Conservation (phyloP, 2,888 invertebrate genomes). For the Zygothrica quintamaculata region DNA sequence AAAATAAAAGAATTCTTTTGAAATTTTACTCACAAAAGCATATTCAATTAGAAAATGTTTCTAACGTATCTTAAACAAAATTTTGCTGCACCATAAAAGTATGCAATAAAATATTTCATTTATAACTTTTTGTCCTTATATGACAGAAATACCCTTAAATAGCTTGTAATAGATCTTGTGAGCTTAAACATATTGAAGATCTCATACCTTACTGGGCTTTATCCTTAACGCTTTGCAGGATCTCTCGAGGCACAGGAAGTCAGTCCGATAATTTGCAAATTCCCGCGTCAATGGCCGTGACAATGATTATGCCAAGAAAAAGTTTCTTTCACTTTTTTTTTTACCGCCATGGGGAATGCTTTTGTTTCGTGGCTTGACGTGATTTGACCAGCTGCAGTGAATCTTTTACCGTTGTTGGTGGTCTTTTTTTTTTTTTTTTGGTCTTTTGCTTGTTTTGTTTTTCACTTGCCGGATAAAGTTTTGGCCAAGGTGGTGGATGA, state of each 20-base stretch:
- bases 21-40: too few relatives aligned
- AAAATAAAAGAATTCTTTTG: too few relatives aligned
- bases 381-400: slow-evolving; percentile 53
- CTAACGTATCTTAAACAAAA: too few relatives aligned
- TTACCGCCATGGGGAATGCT: slow-evolving; percentile 41
- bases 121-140: too few relatives aligned
- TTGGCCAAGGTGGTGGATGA: slow-evolving; percentile 58
- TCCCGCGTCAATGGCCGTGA: slow-evolving; percentile 74
- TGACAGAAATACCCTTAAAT: too few relatives aligned
- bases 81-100: too few relatives aligned
- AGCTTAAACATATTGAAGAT: too few relatives aligned
- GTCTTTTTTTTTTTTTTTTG: slow-evolving; percentile 30
- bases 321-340: too few relatives aligned
- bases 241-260: slow-evolving; percentile 13
- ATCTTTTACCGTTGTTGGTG: slow-evolving; percentile 14
- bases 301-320: slow-evolving; percentile 67
- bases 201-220: too few relatives aligned
- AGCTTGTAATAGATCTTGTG: too few relatives aligned
- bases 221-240: slow-evolving; percentile 17
- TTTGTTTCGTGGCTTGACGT: slow-evolving; percentile 60
- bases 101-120: too few relatives aligned
- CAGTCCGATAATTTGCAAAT: slow-evolving; percentile 78
- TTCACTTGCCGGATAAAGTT: slow-evolving; percentile 58
- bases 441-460: slow-evolving; percentile 22
- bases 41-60: too few relatives aligned